Evolutionary conservation across 1,140 invertebrate genomes (phyloP), one percentile per base, ranked within the genome.

Genomic region (Drosophila repletoides): DNA sequence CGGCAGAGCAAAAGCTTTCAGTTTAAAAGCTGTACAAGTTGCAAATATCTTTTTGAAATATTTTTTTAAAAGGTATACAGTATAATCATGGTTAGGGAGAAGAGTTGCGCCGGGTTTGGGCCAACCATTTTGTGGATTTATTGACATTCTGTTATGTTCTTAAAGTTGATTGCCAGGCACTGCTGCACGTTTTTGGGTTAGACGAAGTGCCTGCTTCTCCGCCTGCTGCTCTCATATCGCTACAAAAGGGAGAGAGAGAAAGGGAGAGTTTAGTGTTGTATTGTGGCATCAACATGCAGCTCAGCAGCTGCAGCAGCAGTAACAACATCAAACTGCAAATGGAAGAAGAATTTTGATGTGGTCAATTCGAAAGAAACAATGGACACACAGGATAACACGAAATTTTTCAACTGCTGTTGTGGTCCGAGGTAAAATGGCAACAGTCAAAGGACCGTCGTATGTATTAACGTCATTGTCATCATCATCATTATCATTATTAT

Each of bases 131-230:
- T 87, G 72, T 81, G 81, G 81, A 86, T 86, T 86, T 86, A 86
- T 86, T 86, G 81, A 86, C 81, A 86, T 86, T 86, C 81, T 86
- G 81, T 86, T 81, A 86, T 86, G 81, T 87, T 86, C 87, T 86
- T 86, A 86, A 86, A 87, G 81, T 86, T 86, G 81, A 86, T 86
- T 86, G 81, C 81, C 73, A 83, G 74, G 72, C 80, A 77, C 79
- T 79, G 79, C 38, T 63, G 79, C 79, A 83, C 80, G 79, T 83
- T 83, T n/a, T 74, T 79, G 80, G 74, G 66, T 83, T 84, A 83
- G 80, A 68, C 70, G 34, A 71, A 83, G 71, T 67, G 71, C 71
- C 10, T n/a, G n/a, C n/a, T n/a, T n/a, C n/a, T n/a, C n/a, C 15
- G 33, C 10, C 60, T 31, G 28, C 41, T n/a, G n/a, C n/a, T n/a